phyloP scores from a whole-genome alignment of 2,797 vertebrate genomes.

The Arrhamphus sclerolepis region DNA sequence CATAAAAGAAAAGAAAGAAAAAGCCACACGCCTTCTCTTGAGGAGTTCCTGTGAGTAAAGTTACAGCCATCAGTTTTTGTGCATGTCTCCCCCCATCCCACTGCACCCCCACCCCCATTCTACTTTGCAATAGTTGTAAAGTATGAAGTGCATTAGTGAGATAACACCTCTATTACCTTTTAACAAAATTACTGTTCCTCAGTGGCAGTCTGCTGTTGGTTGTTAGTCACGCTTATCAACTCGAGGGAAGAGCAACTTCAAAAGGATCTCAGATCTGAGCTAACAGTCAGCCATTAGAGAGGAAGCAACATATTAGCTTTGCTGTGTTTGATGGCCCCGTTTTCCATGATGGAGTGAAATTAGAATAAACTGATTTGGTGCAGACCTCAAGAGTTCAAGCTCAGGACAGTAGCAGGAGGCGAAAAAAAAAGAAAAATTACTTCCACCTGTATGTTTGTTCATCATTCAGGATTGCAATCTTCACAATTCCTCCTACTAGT shows the following conservation, averaged over 20 bases:
- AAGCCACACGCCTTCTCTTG: conserved; percentile 10
- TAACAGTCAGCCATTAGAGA: conserved; percentile 53
- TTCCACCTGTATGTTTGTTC: too few relatives aligned
- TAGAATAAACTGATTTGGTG: conserved; percentile 41
- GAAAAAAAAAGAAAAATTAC: too few relatives aligned
- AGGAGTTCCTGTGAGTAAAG: conserved; percentile 30
- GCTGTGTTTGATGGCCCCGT: conserved; percentile 57
- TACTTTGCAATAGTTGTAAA: conserved; percentile 48
- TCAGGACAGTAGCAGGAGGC: conserved; percentile 20
- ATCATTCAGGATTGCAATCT: not conserved
- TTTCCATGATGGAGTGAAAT: conserved; percentile 60
- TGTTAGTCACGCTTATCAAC: conserved; percentile 70
- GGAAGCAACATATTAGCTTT: conserved; percentile 57
- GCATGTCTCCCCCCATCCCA: not conserved
- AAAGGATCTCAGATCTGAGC: conserved; percentile 49
- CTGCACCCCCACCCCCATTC: not conserved
- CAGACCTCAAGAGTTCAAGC: conserved; percentile 47
- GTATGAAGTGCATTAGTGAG: conserved; percentile 61
- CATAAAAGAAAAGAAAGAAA: too few relatives aligned
- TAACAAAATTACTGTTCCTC: conserved; percentile 57
- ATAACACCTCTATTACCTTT: conserved; percentile 70
- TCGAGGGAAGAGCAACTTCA: conserved; percentile 54
- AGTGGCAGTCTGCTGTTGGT: conserved; percentile 41
- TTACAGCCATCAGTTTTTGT: conserved; percentile 35
- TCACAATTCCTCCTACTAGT: not conserved